Conservation (phyloP, 2,113 vertebrate genomes). For the Dipodomys spectabilis region DNA sequence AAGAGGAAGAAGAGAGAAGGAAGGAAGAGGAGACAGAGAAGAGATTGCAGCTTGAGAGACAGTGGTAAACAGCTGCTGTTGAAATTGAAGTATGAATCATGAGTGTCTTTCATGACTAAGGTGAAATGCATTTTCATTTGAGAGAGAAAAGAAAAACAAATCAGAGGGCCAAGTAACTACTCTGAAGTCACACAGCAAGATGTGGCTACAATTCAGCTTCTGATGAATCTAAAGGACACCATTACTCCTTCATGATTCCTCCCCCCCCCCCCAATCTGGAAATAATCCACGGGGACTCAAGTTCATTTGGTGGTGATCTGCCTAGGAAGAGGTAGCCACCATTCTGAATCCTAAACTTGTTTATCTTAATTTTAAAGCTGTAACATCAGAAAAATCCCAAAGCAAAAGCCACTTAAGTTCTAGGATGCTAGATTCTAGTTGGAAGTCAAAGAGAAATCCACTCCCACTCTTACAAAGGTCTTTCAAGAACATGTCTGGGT, state of each 20-base stretch:
- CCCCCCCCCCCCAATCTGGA: not conserved
- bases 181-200: not conserved
- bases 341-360: not conserved
- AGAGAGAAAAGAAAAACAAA: not conserved
- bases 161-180: not conserved
- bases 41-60: not conserved
- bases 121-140: not conserved
- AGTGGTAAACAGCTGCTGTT: not conserved
- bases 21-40: not conserved
- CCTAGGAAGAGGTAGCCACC: not conserved
- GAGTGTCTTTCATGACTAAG: not conserved
- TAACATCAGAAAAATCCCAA: not conserved
- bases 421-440: not conserved
- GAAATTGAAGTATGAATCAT: not conserved
- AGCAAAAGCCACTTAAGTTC: not conserved
- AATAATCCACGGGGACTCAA: not conserved
- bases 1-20: not conserved
- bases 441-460: not conserved
- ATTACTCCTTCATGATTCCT: not conserved
- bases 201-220: not conserved
- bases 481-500: constrained; percentile 25
- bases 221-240: not conserved
- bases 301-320: not conserved
- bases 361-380: not conserved
- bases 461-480: not conserved